Evolutionary conservation across 2,797 vertebrate genomes (phyloP), one percentile per base, ranked within the genome.

Genomic region (Lepilemur ruficaudatus): DNA sequence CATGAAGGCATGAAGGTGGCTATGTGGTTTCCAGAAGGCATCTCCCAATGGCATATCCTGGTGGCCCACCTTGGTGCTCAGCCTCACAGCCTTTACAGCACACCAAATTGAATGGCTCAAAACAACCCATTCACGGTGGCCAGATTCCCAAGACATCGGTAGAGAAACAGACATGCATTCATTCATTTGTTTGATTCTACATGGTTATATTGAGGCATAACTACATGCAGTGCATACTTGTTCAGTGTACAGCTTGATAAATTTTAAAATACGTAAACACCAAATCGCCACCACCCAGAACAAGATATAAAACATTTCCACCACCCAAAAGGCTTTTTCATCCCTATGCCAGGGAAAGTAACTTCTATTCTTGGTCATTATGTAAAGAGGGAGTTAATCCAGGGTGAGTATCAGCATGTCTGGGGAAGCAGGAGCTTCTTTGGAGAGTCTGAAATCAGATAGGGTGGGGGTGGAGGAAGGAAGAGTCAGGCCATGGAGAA

Each of bases 41-140:
- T 30, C 55, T 12, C 38, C 32, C 4, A 41, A 4, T 23, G 38
- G 22, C 32, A 0, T 6, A n/a, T 18, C 35, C 52, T 20, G 22
- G 76, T 1, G 6, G 38, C 14, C 18, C 63, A 13, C 7, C 25
- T 25, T 35, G 52, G 50, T n/a, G 4, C 52, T 52, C 57, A 30
- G 15, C n/a, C 43, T 52, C 15, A 2, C 22, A 12, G 57, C 5
- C 52, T 32, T 13, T 41, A 3, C 0, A 4, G 13, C 35, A 38
- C 5, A 2, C 35, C 28, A 0, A 7, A 8, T 1, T n/a, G 38
- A 57, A 50, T 14, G 55, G 18, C 32, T 41, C 41, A 14, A 41
- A 43, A 30, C n/a, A 73, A 41, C 35, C 3, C 4, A 17, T 46
- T 63, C 41, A 14, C 1, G 30, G 84, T 7, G 12, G 55, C 43